phyloP scores from a whole-genome alignment of 2,113 vertebrate genomes.

The Hippocampus barbouri region DNA sequence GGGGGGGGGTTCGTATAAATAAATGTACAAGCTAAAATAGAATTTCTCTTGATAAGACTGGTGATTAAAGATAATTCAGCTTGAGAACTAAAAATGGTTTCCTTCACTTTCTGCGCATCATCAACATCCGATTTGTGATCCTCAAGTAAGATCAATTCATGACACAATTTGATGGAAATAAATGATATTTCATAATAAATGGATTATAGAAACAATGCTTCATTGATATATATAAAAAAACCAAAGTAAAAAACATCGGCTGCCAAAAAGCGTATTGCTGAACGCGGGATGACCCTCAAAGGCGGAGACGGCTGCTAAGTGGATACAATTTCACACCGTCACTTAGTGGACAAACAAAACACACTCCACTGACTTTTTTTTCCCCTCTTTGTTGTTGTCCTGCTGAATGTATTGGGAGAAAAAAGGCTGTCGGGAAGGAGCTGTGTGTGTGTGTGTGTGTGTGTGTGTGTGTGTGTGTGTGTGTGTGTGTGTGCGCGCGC shows the following conservation, averaged over 20 bases:
- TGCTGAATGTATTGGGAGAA: background rate
- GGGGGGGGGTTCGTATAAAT: too few relatives aligned
- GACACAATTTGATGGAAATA: too few relatives aligned
- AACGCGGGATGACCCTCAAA: background rate
- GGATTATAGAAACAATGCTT: too few relatives aligned
- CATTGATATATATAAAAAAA: too few relatives aligned
- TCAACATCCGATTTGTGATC: too few relatives aligned
- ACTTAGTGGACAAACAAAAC: slow-evolving; percentile 7
- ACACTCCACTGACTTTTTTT: slow-evolving; percentile 6
- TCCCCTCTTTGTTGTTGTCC: background rate
- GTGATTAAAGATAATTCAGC: too few relatives aligned
- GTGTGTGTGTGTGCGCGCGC: slow-evolving; percentile 6
- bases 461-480: background rate
- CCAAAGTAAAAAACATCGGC: background rate
- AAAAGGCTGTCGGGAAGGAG: background rate
- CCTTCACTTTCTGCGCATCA: too few relatives aligned
- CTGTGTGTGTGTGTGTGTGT: background rate
- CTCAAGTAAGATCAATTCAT: too few relatives aligned
- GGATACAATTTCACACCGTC: slow-evolving; percentile 3
- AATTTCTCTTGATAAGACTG: too few relatives aligned
- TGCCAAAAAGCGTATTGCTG: slow-evolving; percentile 9
- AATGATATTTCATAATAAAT: too few relatives aligned
- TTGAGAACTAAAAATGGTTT: too few relatives aligned
- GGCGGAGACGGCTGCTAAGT: background rate
- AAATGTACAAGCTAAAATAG: too few relatives aligned